Evolutionary conservation across 2,113 vertebrate genomes (phyloP), one percentile per base, ranked within the genome.

Genomic region (Neogale vison): DNA sequence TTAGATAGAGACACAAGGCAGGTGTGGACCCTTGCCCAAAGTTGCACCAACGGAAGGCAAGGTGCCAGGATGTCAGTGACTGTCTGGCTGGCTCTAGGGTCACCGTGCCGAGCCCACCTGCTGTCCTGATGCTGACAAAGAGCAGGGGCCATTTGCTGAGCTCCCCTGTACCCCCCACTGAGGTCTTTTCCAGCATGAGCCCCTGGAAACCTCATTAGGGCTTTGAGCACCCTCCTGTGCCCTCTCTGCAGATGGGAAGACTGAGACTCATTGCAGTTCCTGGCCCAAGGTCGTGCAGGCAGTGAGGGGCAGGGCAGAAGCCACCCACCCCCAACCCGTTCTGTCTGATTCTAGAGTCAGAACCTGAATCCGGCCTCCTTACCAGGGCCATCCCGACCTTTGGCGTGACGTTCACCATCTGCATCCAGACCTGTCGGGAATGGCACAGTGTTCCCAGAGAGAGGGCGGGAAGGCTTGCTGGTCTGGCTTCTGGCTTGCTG

Each of bases 161-260:
- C 0, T 0, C 3, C 31, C 31, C 7, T 0, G 1, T 4, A 3
- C 31, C 52, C 59, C 59, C 31, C 7, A 4, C 10, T 18, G 2
- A 6, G 6, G 6, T 31, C 50, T 31, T 47, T 13, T 13, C 59
- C 59, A 57, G 31, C 36, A 6, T 13, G 15, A 23, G 3, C 15
- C 71, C 26, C 80, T 59, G 7, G 26, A 39, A 61, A 15, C 79
- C 7, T 4, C 0, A 1, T 57, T 7, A 47, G 42, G 26, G 2
- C 69, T 17, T 47, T 0, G 15, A 11, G 50, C 14, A 29, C 15
- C 18, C 36, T 50, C 20, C 24, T 45, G 10, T 45, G 20, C 24
- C 42, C 10, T 5, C 9, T 21, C 26, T 21, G 3, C 6, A 1
- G 93, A 72, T 72, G 93, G 39, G 52, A 12, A 12, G 11, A 17